Evolutionary conservation across 2,113 vertebrate genomes (phyloP), one percentile per base, ranked within the genome.

Genomic region (Podilymbus podiceps): DNA sequence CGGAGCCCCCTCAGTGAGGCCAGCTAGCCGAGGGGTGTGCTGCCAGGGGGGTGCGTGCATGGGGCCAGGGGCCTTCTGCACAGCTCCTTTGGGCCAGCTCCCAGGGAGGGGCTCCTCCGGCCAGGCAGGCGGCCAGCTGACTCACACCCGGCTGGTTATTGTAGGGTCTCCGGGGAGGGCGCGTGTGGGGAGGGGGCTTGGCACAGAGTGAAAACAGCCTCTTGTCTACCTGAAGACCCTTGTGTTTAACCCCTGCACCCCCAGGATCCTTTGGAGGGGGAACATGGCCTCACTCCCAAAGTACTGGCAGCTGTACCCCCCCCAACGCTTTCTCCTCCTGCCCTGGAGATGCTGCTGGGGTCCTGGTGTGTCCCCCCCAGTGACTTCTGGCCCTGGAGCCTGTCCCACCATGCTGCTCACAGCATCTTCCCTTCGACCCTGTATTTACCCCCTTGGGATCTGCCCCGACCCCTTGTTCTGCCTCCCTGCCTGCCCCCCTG

Each of bases 61-160:
- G 95, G 72, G 94, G 95, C 94, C 78, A 88, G 84, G 89, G 94
- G 93, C 88, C 96, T 93, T 95, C 55, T 24, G 63, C 56, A n/a
- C 46, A 76, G 90, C 90, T 96, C 95, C 90, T 93, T 89, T 97
- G 96, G 94, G 95, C 91, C 84, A 81, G 94, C 23, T 91, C 94
- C 96, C 93, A 95, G 96, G 96, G 95, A 96, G 96, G 96, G 95
- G 96, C 94, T 97, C 86, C 95, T 95, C 76, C 30, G 56, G 85
- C 82, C 4, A 60, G 96, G 96, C 95, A 81, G 47, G 82, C 35
- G 71, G 91, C 96, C 95, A 97, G 95, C 94, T 95, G 96, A 94
- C 95, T 96, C 95, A 97, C 91, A 9, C 78, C 78, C 17, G 2
- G 13, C 89, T 87, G 85, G 89, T 95, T 96, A 64, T 82, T 94